phyloP scores from a whole-genome alignment of 2,797 vertebrate genomes.

The Emys orbicularis region DNA sequence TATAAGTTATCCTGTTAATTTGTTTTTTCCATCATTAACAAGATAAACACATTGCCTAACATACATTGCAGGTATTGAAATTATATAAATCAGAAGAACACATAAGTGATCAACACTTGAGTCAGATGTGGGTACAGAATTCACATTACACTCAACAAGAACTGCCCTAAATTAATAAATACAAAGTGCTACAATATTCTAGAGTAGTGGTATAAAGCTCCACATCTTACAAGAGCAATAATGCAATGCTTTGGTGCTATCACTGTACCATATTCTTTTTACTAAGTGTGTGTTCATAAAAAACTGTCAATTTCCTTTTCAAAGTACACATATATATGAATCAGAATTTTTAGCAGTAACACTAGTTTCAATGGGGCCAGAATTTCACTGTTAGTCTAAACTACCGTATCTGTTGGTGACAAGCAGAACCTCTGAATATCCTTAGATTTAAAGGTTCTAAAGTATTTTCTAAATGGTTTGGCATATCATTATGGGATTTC shows the following conservation, averaged over 20 bases:
- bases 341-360: background rate
- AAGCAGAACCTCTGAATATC: background rate
- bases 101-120: background rate
- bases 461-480: background rate
- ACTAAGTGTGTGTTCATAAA: background rate
- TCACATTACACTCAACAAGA: background rate
- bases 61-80: background rate
- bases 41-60: background rate
- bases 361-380: background rate
- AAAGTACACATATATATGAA: background rate
- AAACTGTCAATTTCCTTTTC: background rate
- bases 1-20: background rate
- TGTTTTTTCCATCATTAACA: background rate
- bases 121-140: background rate
- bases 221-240: background rate
- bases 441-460: background rate
- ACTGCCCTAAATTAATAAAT: background rate
- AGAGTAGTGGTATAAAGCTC: background rate
- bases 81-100: background rate
- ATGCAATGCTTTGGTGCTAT: background rate
- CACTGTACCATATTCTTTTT: background rate
- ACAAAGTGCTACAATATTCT: background rate
- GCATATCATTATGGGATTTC: constrained; percentile 12
- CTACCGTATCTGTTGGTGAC: background rate
- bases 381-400: background rate